phyloP scores from a whole-genome alignment of 2,113 vertebrate genomes.

The Oostethus manadensis region DNA sequence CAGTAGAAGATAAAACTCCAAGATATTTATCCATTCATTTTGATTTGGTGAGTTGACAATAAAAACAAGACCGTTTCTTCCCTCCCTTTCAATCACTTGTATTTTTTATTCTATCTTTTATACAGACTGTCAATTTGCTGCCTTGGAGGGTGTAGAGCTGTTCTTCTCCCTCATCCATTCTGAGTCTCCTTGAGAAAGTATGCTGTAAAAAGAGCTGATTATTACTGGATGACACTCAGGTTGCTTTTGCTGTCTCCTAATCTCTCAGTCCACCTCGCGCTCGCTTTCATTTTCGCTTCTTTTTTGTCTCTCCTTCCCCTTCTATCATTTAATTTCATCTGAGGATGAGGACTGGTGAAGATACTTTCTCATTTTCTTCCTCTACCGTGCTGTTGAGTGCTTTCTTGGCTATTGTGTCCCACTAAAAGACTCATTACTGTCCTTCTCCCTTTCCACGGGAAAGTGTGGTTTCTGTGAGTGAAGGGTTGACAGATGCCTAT shows the following conservation, averaged over 20 bases:
- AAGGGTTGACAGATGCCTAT: conserved; percentile 28
- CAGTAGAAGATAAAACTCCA: conserved; percentile 1
- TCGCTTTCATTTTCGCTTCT: conserved; percentile 38
- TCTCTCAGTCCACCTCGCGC: conserved; percentile 43
- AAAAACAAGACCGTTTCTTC: neutral
- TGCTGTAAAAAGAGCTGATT: conserved; percentile 62
- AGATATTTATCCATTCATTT: conserved; percentile 6
- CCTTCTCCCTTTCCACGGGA: conserved; percentile 35
- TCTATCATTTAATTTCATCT: conserved; percentile 63
- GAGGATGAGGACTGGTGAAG: conserved; percentile 53
- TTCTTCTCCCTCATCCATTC: conserved; percentile 40
- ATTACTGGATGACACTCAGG: conserved; percentile 65
- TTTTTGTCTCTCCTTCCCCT: conserved; percentile 21
- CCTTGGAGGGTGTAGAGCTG: conserved; percentile 29
- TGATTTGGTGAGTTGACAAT: conserved; percentile 24
- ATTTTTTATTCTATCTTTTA: conserved; percentile 27
- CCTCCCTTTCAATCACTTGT: conserved; percentile 1
- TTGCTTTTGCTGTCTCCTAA: conserved; percentile 49
- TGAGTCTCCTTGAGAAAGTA: conserved; percentile 54
- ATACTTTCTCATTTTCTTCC: conserved; percentile 45
- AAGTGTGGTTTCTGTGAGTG: conserved; percentile 49
- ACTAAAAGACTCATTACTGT: conserved; percentile 63
- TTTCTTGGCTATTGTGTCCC: conserved; percentile 55
- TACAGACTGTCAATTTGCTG: conserved; percentile 46
- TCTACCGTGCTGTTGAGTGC: conserved; percentile 46